phyloP scores from a whole-genome alignment of 1,140 invertebrate genomes.

The Vanessa atalanta region DNA sequence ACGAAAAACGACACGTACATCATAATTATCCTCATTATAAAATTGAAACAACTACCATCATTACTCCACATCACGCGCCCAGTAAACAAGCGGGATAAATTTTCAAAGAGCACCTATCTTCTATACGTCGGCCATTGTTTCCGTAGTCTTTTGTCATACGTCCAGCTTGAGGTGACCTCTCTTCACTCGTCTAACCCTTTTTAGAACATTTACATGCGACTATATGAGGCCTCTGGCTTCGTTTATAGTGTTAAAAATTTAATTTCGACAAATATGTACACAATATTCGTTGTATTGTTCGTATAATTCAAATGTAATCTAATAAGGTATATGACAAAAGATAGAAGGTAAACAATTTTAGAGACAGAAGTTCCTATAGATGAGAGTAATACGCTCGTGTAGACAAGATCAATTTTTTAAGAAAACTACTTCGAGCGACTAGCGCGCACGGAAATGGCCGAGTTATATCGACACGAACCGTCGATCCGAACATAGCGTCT shows the following conservation, averaged over 20 bases:
- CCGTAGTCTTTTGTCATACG: constrained; percentile 18
- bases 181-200: constrained; percentile 27
- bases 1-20: not conserved
- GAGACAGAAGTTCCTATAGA: too few species aligned
- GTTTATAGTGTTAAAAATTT: not conserved
- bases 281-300: too few species aligned
- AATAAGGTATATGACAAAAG: too few species aligned
- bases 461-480: too few species aligned
- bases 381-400: too few species aligned
- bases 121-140: constrained; percentile 13
- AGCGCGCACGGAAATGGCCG: too few species aligned
- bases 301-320: too few species aligned
- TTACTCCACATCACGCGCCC: constrained; percentile 12
- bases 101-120: constrained; percentile 25
- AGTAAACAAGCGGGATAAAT: constrained; percentile 29
- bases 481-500: too few species aligned
- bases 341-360: too few species aligned
- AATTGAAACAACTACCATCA: not conserved
- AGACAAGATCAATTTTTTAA: too few species aligned
- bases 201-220: constrained; percentile 23
- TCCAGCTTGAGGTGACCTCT: constrained; percentile 22
- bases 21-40: constrained; percentile 23
- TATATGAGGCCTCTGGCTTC: not conserved
- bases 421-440: too few species aligned
- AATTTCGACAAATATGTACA: too few species aligned